Evolutionary conservation across 2,113 vertebrate genomes (phyloP), one percentile per base, ranked within the genome.

Genomic region (Hemicordylus capensis): DNA sequence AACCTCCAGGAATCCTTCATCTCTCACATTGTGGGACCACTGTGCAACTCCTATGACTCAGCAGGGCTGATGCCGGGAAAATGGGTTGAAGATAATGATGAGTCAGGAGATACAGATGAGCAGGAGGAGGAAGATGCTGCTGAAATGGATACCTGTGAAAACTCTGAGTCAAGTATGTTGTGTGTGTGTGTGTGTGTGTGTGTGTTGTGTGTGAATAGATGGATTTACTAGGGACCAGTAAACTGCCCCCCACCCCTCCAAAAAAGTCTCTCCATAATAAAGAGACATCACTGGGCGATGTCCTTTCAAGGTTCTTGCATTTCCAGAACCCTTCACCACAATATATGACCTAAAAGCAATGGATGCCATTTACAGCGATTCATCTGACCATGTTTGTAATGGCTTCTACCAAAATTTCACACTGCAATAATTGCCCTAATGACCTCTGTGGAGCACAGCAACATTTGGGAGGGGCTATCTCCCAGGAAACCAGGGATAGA

Each of bases 1-100:
- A 98, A 99, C 82, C 97, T 99, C 51, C 99, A 99, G 95, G 99
- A 99, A 85, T 99, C 99, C 12, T 99, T 99, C 95, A 99, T 99
- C 93, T 98, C 98, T 9, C 99, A 99, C 95, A 99, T 99, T 3
- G 99, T 99, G 92, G 98, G 98, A 4, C 99, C 99, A 1, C 96
- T 99, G 1, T 99, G 98, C 87, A 97, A 98, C 93, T 99, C 98
- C 37, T 99, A 99, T 9, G 96, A 99, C 92, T 99, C 98, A 0
- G 98, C 98, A 0, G 95, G 97, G 64, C 97, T 99, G 63, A 98
- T 99, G 94, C 99, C 99, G 2, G 99, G 99, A 56, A 97, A 95
- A 37, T 99, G 98, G 98, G 95, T 98, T 85, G 98, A 98, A 37
- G 96, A 96, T 1, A 94, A 92, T 0, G 97, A 97, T 64, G 97